These are phyloP conservation scores for Diaperis boleti DNA, from an alignment of 2,888 invertebrate species.

Conservation along the genomic window DNA sequence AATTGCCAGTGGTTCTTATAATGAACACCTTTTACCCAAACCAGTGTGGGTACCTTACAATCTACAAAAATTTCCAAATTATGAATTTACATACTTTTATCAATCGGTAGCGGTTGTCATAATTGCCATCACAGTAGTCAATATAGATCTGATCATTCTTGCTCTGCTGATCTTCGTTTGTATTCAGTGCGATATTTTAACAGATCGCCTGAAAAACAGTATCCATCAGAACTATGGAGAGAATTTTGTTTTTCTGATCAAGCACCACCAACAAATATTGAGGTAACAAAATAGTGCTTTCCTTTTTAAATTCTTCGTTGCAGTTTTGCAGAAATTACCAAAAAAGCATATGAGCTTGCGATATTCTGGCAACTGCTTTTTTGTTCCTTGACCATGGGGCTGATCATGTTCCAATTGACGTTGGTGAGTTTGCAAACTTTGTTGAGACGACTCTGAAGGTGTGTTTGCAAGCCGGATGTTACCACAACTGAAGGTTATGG, in stretches of 20 bases:
- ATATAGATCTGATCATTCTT: neutral
- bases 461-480: no score
- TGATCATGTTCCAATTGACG: slow-evolving; percentile 1
- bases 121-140: neutral
- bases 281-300: no score
- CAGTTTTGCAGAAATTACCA: neutral
- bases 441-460: no score
- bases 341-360: neutral
- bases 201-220: slow-evolving; percentile 6
- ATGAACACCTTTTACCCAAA: no score
- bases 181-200: neutral
- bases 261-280: slow-evolving; percentile 26
- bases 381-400: neutral
- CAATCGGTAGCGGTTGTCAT: neutral
- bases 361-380: neutral
- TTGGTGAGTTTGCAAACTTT: slow-evolving; percentile 2
- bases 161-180: slow-evolving; percentile 4
- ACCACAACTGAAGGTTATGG: neutral
- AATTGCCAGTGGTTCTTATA: no score
- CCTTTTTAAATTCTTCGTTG: neutral
- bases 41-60: neutral
- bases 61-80: neutral
- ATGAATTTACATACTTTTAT: slow-evolving; percentile 17
- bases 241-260: slow-evolving; percentile 20
- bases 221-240: neutral